phyloP scores from a whole-genome alignment of 2,888 invertebrate species.

The Dryobotodes eremita region DNA sequence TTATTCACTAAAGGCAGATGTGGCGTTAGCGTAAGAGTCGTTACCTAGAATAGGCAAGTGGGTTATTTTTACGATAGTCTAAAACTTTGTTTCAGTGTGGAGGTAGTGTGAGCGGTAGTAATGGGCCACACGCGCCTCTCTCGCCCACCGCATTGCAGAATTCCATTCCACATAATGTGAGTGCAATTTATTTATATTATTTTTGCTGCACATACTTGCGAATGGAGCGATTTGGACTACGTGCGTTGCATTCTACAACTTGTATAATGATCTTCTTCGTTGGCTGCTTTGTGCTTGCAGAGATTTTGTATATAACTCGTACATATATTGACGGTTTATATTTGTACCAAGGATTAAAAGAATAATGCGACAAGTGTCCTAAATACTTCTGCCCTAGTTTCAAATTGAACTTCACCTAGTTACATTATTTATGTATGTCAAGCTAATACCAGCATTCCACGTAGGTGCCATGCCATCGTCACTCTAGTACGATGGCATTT shows the following conservation, averaged over 20 bases:
- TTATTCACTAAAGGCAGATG: conserved; percentile 69
- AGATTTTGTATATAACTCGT: conserved; percentile 5
- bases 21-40: conserved; percentile 55
- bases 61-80: conserved; percentile 76
- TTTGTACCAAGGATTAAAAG: background rate
- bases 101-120: conserved; percentile 86
- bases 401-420: conserved; percentile 55
- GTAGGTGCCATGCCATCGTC: conserved; percentile 22
- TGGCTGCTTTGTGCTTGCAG: conserved; percentile 26
- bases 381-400: conserved; percentile 46
- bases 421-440: conserved; percentile 38
- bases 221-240: conserved; percentile 57
- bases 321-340: background rate
- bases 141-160: conserved; percentile 89
- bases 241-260: conserved; percentile 39
- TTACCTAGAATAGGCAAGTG: conserved; percentile 60
- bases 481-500: conserved; percentile 10
- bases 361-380: conserved; percentile 21
- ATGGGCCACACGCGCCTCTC: conserved; percentile 89
- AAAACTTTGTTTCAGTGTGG: conserved; percentile 84
- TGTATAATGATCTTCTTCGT: conserved; percentile 40
- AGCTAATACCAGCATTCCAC: conserved; percentile 35
- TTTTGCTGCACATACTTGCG: conserved; percentile 57
- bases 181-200: conserved; percentile 69
- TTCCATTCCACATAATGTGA: conserved; percentile 87